A percentile compares a stretch with the other conserved stretches of the same genome.
These are phyloP conservation scores for Hydrolagus affinis DNA, from an alignment of 2,113 vertebrate species.

Conservation along the genomic window DNA sequence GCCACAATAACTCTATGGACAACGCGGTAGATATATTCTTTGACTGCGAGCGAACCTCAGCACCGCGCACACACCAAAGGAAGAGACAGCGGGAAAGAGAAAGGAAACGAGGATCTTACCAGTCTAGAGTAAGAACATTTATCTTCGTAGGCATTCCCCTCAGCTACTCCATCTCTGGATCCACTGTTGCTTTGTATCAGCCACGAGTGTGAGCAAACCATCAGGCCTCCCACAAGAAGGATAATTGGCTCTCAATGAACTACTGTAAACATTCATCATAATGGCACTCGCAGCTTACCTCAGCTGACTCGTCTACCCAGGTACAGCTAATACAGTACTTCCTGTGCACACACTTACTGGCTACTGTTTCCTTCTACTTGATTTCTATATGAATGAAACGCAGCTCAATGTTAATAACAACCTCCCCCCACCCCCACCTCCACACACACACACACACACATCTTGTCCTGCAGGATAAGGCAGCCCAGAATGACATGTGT, in stretches of 20 bases:
- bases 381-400: conserved; percentile 44
- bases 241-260: conserved; percentile 53
- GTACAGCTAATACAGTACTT: conserved; percentile 39
- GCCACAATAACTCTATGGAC: background rate
- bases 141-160: conserved; percentile 36
- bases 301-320: conserved; percentile 38
- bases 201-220: conserved; percentile 50
- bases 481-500: conserved; percentile 21
- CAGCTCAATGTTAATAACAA: background rate
- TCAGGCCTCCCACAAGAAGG: conserved; percentile 45
- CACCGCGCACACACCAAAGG: background rate
- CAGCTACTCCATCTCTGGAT: conserved; percentile 36
- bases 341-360: conserved; percentile 40
- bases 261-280: conserved; percentile 51
- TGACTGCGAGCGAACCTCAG: background rate
- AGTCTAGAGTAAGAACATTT: conserved; percentile 37
- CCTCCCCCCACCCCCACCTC: background rate
- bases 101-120: conserved; percentile 40
- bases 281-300: conserved; percentile 38
- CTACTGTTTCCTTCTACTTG: conserved; percentile 38
- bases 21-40: background rate
- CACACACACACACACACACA: background rate
- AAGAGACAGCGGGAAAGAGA: background rate
- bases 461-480: background rate
- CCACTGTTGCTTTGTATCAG: conserved; percentile 38